Percentiles rank a stretch among this genome's conserved stretches.
phyloP scores from a whole-genome alignment of 2,113 vertebrate genomes.

The Pampusana beccarii region DNA sequence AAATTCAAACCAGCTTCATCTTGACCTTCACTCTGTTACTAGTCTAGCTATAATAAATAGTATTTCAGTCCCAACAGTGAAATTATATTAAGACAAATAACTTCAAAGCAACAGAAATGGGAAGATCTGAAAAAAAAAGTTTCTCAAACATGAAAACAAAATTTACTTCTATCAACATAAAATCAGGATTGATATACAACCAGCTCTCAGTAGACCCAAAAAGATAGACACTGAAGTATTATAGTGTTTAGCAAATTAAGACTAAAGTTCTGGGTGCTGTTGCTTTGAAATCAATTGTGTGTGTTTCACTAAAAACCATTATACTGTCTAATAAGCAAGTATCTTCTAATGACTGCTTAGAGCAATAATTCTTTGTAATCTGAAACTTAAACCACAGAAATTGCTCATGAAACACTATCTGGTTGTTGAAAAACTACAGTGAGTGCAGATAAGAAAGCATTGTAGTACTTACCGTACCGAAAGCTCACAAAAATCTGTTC shows the following conservation, averaged over 20 bases:
- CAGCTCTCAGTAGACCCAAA: not conserved
- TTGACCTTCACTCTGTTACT: not conserved
- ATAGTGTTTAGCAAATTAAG: not conserved
- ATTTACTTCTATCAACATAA: not conserved
- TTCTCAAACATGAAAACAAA: not conserved
- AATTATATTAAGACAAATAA: not conserved
- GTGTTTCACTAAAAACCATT: not conserved
- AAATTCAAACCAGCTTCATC: not conserved
- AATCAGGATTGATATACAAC: not conserved
- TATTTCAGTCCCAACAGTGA: not conserved
- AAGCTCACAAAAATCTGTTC: conserved; percentile 15
- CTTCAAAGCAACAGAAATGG: not conserved
- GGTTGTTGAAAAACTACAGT: not conserved
- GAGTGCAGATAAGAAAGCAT: not conserved
- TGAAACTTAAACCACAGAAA: not conserved
- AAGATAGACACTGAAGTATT: not conserved
- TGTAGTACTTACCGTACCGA: conserved; percentile 17
- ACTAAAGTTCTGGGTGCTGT: not conserved
- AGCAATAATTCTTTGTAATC: not conserved
- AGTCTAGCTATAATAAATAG: not conserved
- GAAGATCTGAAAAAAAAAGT: not conserved
- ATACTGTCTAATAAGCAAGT: not conserved
- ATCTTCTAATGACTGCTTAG: not conserved
- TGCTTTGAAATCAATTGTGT: not conserved
- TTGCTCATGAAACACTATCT: not conserved